Percentiles rank a stretch among this genome's conserved stretches.
Evolutionary conservation across 2,888 invertebrate genomes (phyloP).

Genomic region (Vesta saturnalis): DNA sequence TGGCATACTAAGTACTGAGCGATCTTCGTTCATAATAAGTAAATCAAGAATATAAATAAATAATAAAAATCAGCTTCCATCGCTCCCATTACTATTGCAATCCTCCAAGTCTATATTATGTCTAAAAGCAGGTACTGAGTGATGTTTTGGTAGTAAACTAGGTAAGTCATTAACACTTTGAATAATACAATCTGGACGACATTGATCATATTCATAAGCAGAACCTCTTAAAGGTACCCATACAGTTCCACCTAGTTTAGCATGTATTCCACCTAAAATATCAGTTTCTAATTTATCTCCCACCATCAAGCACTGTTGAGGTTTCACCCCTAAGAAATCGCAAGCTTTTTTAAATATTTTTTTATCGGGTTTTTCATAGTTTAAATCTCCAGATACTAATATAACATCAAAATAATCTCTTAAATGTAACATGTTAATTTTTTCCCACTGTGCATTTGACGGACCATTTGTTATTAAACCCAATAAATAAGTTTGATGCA

Average conservation of each 20-base stretch:
- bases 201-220: constrained; percentile 58
- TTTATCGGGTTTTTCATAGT: constrained; percentile 87
- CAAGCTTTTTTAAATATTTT: constrained; percentile 86
- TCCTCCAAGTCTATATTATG: constrained; percentile 52
- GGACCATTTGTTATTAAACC: constrained; percentile 89
- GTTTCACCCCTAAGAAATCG: constrained; percentile 77
- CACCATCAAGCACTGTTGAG: constrained; percentile 83
- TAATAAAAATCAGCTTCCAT: constrained; percentile 62
- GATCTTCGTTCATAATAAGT: not conserved
- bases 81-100: constrained; percentile 63
- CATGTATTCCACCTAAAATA: constrained; percentile 83
- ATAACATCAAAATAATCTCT: constrained; percentile 81
- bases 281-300: constrained; percentile 91
- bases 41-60: constrained; percentile 19
- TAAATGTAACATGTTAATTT: constrained; percentile 76
- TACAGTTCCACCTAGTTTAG: constrained; percentile 78
- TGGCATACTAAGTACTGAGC: not conserved
- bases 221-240: constrained; percentile 76
- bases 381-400: constrained; percentile 84
- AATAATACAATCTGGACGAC: constrained; percentile 73
- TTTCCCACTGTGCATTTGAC: constrained; percentile 89
- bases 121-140: constrained; percentile 52
- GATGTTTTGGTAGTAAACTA: constrained; percentile 68
- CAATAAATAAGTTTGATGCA: constrained; percentile 79
- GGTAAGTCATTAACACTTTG: constrained; percentile 72